These are phyloP conservation scores for Mustelus asterias DNA, from an alignment of 2,113 vertebrate genomes.

Conservation along the genomic window DNA sequence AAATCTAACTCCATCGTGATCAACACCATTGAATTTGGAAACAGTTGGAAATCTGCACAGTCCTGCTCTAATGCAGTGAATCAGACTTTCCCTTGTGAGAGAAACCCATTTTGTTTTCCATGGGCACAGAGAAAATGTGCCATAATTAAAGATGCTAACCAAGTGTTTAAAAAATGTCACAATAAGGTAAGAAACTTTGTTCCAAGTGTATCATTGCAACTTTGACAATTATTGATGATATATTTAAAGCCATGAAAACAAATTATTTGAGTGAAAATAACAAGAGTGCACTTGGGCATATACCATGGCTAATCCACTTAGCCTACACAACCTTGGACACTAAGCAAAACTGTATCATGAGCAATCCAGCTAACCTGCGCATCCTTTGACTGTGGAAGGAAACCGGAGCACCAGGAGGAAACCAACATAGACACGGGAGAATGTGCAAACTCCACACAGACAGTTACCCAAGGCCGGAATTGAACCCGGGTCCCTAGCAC, in stretches of 20 bases:
- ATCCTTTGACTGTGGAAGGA: too few species aligned
- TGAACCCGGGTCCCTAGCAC: too few species aligned
- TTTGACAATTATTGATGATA: neutral
- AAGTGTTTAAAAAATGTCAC: conserved; percentile 65
- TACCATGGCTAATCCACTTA: too few species aligned
- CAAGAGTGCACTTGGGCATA: neutral
- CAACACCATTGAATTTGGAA: conserved; percentile 61
- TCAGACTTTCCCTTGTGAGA: conserved; percentile 67
- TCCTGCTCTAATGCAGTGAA: conserved; percentile 60
- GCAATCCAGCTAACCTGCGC: too few species aligned
- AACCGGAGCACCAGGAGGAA: too few species aligned
- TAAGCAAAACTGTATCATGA: too few species aligned
- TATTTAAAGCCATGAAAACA: neutral
- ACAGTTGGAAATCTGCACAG: conserved; percentile 64
- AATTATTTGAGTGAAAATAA: neutral
- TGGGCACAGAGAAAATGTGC: conserved; percentile 71
- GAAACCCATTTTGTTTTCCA: conserved; percentile 64
- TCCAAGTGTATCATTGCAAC: neutral
- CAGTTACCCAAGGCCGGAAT: too few species aligned
- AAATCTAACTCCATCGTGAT: conserved; percentile 47
- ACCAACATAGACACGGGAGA: too few species aligned
- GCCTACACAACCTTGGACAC: too few species aligned
- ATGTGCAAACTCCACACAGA: too few species aligned
- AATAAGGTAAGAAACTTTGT: conserved; percentile 52
- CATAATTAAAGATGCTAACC: conserved; percentile 53